These are phyloP conservation scores for Jaculus jaculus DNA, from an alignment of 2,113 vertebrate genomes.

Conservation along the genomic window DNA sequence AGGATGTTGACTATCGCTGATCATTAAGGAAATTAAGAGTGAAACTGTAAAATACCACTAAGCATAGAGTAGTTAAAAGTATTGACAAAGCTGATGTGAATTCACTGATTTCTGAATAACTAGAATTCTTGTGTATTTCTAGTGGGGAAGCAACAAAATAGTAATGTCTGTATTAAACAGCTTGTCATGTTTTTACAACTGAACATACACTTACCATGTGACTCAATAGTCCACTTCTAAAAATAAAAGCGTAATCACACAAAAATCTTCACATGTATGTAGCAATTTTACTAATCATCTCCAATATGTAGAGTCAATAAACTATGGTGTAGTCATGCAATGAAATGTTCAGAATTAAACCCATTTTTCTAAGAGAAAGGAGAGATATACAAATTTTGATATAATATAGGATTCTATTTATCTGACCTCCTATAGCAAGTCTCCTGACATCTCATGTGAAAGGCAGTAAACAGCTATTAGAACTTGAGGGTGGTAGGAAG, in stretches of 20 bases:
- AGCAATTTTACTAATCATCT: constrained; percentile 56
- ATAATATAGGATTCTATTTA: not conserved
- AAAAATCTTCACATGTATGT: not conserved
- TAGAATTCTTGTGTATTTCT: not conserved
- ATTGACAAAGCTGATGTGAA: not conserved
- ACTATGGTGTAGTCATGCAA: not conserved
- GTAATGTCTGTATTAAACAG: constrained; percentile 28
- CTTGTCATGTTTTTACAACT: constrained; percentile 34
- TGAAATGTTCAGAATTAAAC: not conserved
- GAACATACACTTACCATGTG: constrained; percentile 41
- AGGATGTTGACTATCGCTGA: not conserved
- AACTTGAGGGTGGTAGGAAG: not conserved
- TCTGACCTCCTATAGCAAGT: not conserved
- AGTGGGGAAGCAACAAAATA: not conserved
- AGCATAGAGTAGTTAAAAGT: not conserved
- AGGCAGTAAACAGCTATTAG: not conserved
- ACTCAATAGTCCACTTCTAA: constrained; percentile 37
- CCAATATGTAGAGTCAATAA: constrained; percentile 35
- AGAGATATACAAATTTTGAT: not conserved
- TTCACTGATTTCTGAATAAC: not conserved
- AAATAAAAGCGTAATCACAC: constrained; percentile 51
- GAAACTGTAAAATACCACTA: not conserved
- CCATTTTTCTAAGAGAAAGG: not conserved
- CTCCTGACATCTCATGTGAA: not conserved
- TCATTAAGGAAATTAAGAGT: not conserved